Conservation (phyloP, 2,888 invertebrate species). For the Eurytoma californica region DNA sequence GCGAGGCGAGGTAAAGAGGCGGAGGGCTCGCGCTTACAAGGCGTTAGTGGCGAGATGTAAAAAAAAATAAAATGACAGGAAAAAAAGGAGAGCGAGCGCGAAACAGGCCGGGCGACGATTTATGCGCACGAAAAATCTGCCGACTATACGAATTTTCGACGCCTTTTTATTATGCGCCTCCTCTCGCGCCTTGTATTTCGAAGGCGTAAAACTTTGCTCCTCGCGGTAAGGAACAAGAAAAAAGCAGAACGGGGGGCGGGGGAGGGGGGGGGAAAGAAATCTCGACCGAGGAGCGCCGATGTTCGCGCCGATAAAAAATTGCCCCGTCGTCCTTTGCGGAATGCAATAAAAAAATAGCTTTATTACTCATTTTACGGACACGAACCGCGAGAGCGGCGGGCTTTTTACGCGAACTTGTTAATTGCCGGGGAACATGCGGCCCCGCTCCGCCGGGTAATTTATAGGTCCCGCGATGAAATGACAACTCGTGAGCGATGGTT, state of each 20-base stretch:
- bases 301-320: slow-evolving; percentile 37
- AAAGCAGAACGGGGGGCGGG: too few relatives aligned
- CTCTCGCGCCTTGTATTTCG: neutral
- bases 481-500: slow-evolving; percentile 29
- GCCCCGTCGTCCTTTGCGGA: neutral
- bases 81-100: neutral
- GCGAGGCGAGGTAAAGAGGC: neutral
- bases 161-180: slow-evolving; percentile 40
- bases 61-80: too few relatives aligned
- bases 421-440: slow-evolving; percentile 37
- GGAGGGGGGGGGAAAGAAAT: too few relatives aligned
- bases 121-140: slow-evolving; percentile 34
- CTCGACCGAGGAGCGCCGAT: neutral
- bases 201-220: slow-evolving; percentile 42
- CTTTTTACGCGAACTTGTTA: slow-evolving; percentile 41
- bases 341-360: slow-evolving; percentile 20
- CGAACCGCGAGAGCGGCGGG: neutral
- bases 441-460: neutral
- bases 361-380: slow-evolving; percentile 38
- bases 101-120: slow-evolving; percentile 17
- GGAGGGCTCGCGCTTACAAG: neutral
- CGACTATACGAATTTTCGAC: slow-evolving; percentile 44
- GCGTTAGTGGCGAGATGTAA: neutral
- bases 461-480: slow-evolving; percentile 6
- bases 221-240: slow-evolving; percentile 8